Base-by-base conservation (phyloP, 2,888 invertebrate genomes). In the Gasteruption jaculator region DNA sequence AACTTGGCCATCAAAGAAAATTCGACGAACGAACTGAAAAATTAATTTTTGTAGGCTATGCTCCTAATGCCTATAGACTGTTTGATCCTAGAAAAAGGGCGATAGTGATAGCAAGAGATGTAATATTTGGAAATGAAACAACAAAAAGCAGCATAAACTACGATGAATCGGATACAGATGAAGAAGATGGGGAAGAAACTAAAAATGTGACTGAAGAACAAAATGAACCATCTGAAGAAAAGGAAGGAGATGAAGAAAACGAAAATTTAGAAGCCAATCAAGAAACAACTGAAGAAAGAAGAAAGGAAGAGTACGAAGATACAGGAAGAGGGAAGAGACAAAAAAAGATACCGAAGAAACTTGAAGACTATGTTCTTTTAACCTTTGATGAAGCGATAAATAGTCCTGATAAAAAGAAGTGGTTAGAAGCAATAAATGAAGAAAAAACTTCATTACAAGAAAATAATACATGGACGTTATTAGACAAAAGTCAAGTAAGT, bases 21-120 rank as follows among this genome's bases (percentile, higher is more conserved):
- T 37, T 63, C 7, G 55, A 65, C 24, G n/a, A 37, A 14, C 46
- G 59, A 46, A 54, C 46, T 37, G 50, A 51, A 38, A 53, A 58
- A 29, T 46, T 37, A n/a, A 46, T 46, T 10, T 54, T 61, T 30
- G 44, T 61, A 22, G 49, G 54, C 3, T 57, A 56, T 33, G 22
- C 49, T 3, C 25, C 44, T 12, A 49, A 54, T 41, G 50, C 42
- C 6, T 58, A 56, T 37, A 48, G 52, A 18, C 44, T 53, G 18
- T 55, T 49, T 49, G 48, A 53, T 36, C 49, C 50, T 22, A 19
- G 47, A 7, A 47, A 40, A 26, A 14, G 37, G 26, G 53, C 41
- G 47, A 48, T 53, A 18, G 24, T 45, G 21, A 26, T 49, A 6
- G 27, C 44, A 22, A 39, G 41, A 32, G 50, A 54, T 38, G 44